Evolutionary conservation across 2,113 vertebrate genomes (phyloP), one percentile per base, ranked within the genome.

Genomic region (Corvus cornix): DNA sequence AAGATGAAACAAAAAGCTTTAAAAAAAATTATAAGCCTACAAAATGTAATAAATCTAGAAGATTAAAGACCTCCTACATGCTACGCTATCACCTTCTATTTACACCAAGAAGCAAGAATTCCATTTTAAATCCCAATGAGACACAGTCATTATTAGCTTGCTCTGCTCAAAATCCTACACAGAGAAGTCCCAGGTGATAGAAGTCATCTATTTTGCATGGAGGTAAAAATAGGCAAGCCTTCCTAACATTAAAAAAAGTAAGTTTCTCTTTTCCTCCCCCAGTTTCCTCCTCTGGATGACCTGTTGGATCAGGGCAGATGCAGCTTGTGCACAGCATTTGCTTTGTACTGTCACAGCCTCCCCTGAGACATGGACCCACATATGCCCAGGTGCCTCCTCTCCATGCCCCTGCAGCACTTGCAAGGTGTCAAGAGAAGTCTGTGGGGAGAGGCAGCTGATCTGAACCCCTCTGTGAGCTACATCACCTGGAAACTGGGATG

Each of bases 321-420:
- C 74, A 73, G 44, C 24, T 56, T 2, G 1, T 24, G 55, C 33
- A 48, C 0, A 0, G 73, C 31, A 3, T 10, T 33, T 10, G 6
- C n/a, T 68, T 13, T 16, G 22, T 22, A 9, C 14, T 10, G 21
- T 37, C 46, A 56, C 14, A 44, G 5, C 17, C 26, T 67, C 27
- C 16, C 30, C 15, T 3, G 11, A 41, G 41, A 62, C 48, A 35
- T 0, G 2, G 66, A 66, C 22, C 22, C n/a, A 18, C 5, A 2
- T 1, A 5, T 0, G 10, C 13, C 23, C 33, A 5, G 22, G 27
- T 30, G 6, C 23, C 37, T 27, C 17, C 53, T 63, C 62, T n/a
- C 58, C 0, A 0, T 33, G 23, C 7, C 18, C 53, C 48, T 33
- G 39, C 30, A 46, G 59, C 3, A 2, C 28, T 31, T 8, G 26